Evolutionary conservation across 1,140 invertebrate genomes (phyloP).

Genomic region (Arion vulgaris): DNA sequence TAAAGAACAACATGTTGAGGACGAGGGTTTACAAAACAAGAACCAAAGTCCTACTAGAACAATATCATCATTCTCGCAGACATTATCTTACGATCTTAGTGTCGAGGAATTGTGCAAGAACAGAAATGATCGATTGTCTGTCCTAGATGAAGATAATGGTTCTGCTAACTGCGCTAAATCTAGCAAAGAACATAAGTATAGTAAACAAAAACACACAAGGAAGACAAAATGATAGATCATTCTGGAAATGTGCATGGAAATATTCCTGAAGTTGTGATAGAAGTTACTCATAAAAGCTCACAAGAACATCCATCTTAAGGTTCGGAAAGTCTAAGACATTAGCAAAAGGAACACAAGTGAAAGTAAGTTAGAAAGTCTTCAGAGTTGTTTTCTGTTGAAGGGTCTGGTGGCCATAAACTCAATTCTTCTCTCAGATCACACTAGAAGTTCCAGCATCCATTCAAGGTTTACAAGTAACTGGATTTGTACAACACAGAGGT

Average conservation of each 20-base stretch:
- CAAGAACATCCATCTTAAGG: neutral
- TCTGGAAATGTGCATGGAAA: neutral
- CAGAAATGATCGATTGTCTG: neutral
- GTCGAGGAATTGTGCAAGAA: neutral
- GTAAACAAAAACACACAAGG: neutral
- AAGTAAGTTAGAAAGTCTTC: neutral
- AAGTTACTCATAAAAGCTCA: neutral
- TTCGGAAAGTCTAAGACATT: neutral
- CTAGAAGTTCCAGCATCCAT: neutral
- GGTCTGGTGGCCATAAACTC: neutral
- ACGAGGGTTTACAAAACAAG: neutral
- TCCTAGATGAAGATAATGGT: neutral
- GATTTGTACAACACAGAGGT: neutral
- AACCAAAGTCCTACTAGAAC: neutral
- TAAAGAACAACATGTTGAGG: neutral
- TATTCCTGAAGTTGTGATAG: constrained; percentile 2
- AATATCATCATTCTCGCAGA: neutral
- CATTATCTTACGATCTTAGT: neutral
- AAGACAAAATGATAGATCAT: neutral
- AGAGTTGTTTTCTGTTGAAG: neutral
- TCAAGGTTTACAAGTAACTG: neutral
- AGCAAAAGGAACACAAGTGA: neutral
- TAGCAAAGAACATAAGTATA: neutral
- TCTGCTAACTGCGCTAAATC: too few relatives aligned
- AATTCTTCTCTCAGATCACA: neutral